phyloP scores from a whole-genome alignment of 37 sponge, comb jelly and placozoan genomes.

The Oscarella lobularis region DNA sequence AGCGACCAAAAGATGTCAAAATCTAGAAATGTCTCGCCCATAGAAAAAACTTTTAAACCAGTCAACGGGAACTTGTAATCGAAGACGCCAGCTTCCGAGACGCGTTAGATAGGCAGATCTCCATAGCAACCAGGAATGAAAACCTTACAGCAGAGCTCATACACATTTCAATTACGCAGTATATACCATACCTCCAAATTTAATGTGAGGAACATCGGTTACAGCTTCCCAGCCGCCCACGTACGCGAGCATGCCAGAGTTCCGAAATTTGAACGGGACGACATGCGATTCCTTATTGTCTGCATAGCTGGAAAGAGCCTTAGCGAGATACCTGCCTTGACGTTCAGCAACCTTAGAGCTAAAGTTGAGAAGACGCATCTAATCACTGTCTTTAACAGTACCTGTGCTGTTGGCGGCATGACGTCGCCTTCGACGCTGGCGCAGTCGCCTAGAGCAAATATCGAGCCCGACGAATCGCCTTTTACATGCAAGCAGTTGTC shows the following conservation, averaged over 20 bases:
- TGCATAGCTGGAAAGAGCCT: conserved; percentile 17
- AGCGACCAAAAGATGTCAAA: no score
- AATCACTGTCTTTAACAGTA: not conserved
- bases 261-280: conserved; percentile 35
- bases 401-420: conserved; percentile 46
- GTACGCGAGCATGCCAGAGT: conserved; percentile 76
- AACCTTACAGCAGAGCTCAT: conserved; percentile 22
- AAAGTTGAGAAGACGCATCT: no score
- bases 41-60: conserved; percentile 78
- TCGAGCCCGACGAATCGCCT: conserved; percentile 15
- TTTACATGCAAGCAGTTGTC: conserved; percentile 27
- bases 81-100: conserved; percentile 79
- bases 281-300: conserved; percentile 9
- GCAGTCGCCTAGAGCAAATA: conserved; percentile 85
- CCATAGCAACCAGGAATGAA: conserved; percentile 77
- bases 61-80: conserved; percentile 85
- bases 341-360: conserved; percentile 81
- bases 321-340: conserved; percentile 65
- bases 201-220: conserved; percentile 45
- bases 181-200: conserved; percentile 42
- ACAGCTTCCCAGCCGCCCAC: conserved; percentile 69
- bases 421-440: conserved; percentile 21
- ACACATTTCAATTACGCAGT: not conserved
- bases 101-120: conserved; percentile 68
- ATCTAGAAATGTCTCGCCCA: conserved; percentile 80